phyloP scores from a whole-genome alignment of 2,888 invertebrate species.

The Oxystoma pomonae region DNA sequence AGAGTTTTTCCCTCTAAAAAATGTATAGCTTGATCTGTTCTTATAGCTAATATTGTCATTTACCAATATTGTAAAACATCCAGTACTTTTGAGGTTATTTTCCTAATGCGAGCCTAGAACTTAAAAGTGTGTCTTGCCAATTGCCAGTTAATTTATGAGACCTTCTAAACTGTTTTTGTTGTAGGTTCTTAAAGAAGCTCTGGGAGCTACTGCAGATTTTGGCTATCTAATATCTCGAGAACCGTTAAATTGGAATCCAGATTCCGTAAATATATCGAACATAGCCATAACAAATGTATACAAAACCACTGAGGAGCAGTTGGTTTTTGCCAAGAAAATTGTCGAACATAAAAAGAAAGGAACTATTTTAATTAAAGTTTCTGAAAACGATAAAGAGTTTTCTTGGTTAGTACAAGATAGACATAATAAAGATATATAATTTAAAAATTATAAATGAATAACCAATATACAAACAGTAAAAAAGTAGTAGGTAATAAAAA shows the following conservation, averaged over 20 bases:
- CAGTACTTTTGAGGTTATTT: no score
- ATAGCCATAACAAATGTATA: conserved; percentile 47
- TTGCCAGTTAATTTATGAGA: no score
- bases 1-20: conserved; percentile 4
- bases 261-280: background rate
- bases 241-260: conserved; percentile 2
- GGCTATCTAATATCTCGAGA: conserved; percentile 20
- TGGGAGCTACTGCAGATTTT: conserved; percentile 32
- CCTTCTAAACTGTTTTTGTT: no score
- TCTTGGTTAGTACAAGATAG: conserved; percentile 17
- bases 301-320: conserved; percentile 51
- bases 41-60: no score
- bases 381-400: conserved; percentile 46
- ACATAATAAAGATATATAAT: background rate
- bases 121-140: no score
- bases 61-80: no score
- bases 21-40: no score
- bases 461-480: no score
- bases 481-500: no score
- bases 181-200: conserved; percentile 17
- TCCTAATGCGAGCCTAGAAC: no score
- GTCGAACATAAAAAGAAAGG: conserved; percentile 22
- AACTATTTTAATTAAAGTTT: conserved; percentile 48
- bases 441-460: no score
- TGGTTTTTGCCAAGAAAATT: conserved; percentile 53